These are phyloP conservation scores for Listronotus oregonensis DNA, from an alignment of 1,140 invertebrate species.

Conservation along the genomic window DNA sequence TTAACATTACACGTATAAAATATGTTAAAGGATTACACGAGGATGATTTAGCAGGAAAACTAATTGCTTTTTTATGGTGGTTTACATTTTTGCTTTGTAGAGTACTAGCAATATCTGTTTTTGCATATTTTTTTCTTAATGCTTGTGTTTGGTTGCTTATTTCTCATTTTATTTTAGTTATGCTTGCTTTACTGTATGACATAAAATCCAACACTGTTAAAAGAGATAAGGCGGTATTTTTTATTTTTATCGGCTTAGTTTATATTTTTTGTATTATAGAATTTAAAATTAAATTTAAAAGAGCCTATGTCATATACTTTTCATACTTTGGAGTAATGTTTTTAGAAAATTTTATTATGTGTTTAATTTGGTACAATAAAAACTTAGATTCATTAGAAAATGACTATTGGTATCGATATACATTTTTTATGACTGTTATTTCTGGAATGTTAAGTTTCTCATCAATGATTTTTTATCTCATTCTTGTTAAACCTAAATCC, in stretches of 20 bases:
- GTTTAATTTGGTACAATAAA: slow-evolving; percentile 65
- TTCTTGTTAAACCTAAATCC: no score
- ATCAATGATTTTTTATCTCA: slow-evolving; percentile 50
- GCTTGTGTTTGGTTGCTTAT: slow-evolving; percentile 56
- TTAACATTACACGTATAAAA: slow-evolving; percentile 38
- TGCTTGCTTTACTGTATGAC: slow-evolving; percentile 52
- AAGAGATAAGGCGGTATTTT: slow-evolving; percentile 59
- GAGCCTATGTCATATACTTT: slow-evolving; percentile 68
- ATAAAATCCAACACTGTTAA: slow-evolving; percentile 44
- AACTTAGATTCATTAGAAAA: slow-evolving; percentile 61
- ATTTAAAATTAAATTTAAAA: slow-evolving; percentile 74
- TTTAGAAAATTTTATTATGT: slow-evolving; percentile 68
- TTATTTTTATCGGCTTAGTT: slow-evolving; percentile 69
- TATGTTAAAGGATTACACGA: slow-evolving; percentile 53
- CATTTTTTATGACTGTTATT: slow-evolving; percentile 60
- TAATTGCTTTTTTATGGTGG: slow-evolving; percentile 73
- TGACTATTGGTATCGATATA: slow-evolving; percentile 65
- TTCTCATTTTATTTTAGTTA: slow-evolving; percentile 44
- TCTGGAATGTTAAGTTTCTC: slow-evolving; percentile 45
- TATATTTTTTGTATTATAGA: slow-evolving; percentile 76
- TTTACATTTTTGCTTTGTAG: slow-evolving; percentile 70
- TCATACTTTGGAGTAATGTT: slow-evolving; percentile 68
- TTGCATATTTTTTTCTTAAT: slow-evolving; percentile 69
- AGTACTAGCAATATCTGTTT: slow-evolving; percentile 69
- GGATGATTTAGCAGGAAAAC: slow-evolving; percentile 69